phyloP scores from a whole-genome alignment of 2,113 vertebrate species.

The Athene cunicularia region DNA sequence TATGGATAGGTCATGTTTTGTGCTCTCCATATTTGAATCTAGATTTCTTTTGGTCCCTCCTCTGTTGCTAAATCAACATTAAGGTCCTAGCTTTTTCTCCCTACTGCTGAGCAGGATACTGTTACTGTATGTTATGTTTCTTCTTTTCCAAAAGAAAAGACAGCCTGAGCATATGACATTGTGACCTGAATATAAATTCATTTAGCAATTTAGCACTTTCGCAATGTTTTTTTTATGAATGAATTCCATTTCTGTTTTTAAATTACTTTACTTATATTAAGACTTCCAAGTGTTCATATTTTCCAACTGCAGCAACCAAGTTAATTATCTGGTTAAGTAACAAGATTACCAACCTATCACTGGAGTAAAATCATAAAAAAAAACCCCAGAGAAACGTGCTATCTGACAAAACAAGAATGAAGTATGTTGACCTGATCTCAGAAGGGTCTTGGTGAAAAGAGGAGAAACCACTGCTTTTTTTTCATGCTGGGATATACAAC shows the following conservation, averaged over 20 bases:
- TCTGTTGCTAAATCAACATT: not conserved
- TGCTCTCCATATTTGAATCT: not conserved
- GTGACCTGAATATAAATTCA: not conserved
- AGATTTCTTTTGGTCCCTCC: not conserved
- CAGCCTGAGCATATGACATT: not conserved
- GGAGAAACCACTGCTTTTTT: not conserved
- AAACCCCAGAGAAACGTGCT: not conserved
- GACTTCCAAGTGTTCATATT: not conserved
- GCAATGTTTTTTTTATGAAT: not conserved
- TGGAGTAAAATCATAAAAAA: not conserved
- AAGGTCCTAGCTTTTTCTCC: not conserved
- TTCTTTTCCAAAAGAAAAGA: not conserved
- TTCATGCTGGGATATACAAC: not conserved
- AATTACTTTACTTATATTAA: not conserved
- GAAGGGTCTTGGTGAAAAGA: not conserved
- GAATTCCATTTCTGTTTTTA: not conserved
- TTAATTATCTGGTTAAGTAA: not conserved
- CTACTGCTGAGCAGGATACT: not conserved
- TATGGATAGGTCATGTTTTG: not conserved
- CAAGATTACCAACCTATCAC: not conserved
- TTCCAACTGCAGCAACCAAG: not conserved
- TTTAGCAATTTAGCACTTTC: not conserved
- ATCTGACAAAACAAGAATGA: not conserved
- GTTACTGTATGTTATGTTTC: accelerated
- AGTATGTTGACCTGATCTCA: not conserved